Conservation (phyloP, 2,888 invertebrate species). For the Cryptophagus acutangulus region DNA sequence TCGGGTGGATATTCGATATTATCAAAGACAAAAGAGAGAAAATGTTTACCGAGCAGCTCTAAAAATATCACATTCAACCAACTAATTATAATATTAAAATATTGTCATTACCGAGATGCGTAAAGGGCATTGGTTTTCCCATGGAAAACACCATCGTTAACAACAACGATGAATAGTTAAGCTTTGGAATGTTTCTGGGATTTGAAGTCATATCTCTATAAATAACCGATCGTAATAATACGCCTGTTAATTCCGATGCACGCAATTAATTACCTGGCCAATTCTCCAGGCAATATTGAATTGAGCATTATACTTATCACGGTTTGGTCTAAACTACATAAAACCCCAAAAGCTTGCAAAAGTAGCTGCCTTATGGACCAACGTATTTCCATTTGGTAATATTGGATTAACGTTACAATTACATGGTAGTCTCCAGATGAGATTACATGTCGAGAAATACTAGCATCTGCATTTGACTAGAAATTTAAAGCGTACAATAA, state of each 20-base stretch:
- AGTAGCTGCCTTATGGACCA: constrained; percentile 80
- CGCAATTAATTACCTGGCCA: constrained; percentile 65
- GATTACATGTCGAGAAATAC: constrained; percentile 79
- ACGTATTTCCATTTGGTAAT: constrained; percentile 93
- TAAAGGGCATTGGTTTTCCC: constrained; percentile 84
- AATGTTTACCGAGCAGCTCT: constrained; percentile 82
- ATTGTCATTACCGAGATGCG: constrained; percentile 67
- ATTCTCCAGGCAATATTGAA: constrained; percentile 85
- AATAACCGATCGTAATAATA: too few species aligned
- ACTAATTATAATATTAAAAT: constrained; percentile 6
- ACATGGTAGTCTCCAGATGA: constrained; percentile 79
- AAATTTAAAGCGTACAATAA: constrained; percentile 37
- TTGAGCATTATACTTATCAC: constrained; percentile 78
- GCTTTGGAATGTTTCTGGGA: constrained; percentile 69
- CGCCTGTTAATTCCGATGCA: not conserved
- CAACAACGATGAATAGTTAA: constrained; percentile 77
- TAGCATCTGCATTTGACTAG: constrained; percentile 87
- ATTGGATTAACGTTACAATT: constrained; percentile 80
- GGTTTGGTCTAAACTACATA: constrained; percentile 79
- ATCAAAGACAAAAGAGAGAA: constrained; percentile 74
- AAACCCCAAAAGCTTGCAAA: constrained; percentile 79
- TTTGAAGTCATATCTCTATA: constrained; percentile 72
- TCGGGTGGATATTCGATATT: constrained; percentile 76
- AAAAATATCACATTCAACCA: constrained; percentile 37
- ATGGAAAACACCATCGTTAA: constrained; percentile 86